These are phyloP conservation scores for Cetonia aurata DNA, from an alignment of 2,888 invertebrate species.

Conservation along the genomic window DNA sequence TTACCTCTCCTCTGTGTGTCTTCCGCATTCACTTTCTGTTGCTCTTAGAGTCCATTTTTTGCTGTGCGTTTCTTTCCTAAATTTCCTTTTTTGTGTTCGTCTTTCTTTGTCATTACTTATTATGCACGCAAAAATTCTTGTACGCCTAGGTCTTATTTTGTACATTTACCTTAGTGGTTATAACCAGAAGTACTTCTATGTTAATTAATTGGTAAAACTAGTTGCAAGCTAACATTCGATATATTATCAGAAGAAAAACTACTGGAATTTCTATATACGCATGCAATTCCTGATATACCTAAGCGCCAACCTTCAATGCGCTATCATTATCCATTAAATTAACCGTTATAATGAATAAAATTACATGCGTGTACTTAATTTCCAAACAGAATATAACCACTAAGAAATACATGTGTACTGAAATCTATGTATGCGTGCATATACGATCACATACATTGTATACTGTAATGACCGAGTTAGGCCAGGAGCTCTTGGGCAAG, in stretches of 20 bases:
- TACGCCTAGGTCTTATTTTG: too few relatives aligned
- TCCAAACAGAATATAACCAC: background rate
- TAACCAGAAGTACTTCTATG: too few relatives aligned
- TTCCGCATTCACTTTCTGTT: too few relatives aligned
- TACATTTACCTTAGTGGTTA: too few relatives aligned
- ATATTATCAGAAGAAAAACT: background rate
- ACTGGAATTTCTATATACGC: too few relatives aligned
- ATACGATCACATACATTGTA: background rate
- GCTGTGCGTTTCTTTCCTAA: too few relatives aligned
- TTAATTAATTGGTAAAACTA: background rate
- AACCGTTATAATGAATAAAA: constrained; percentile 13
- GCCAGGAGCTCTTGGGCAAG: constrained; percentile 9
- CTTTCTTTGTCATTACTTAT: too few relatives aligned
- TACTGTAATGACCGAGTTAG: constrained; percentile 1
- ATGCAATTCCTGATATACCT: too few relatives aligned
- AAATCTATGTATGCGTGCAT: background rate
- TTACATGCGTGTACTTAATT: constrained; percentile 17
- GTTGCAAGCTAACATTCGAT: background rate
- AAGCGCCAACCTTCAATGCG: background rate
- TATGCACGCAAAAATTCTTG: too few relatives aligned
- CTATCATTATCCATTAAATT: background rate
- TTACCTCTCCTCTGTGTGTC: too few relatives aligned
- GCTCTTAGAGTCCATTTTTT: too few relatives aligned
- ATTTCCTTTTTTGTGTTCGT: too few relatives aligned
- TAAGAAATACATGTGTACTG: background rate